Conservation (phyloP, 2,797 vertebrate genomes). For the Melanotaenia nigrans region DNA sequence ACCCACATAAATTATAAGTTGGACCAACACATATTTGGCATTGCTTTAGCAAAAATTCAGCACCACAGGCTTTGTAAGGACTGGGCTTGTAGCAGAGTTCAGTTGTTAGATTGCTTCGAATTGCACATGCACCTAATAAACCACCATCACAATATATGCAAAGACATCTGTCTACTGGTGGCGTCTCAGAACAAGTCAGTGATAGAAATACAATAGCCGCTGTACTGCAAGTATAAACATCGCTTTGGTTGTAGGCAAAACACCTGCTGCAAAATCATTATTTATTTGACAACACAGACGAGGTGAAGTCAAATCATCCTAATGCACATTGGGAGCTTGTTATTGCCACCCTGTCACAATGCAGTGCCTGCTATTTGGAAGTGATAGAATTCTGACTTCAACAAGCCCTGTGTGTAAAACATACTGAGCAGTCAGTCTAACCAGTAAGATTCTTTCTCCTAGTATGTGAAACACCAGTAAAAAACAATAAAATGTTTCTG, state of each 20-base stretch:
- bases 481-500: not conserved
- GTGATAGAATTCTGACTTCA: conserved; percentile 4
- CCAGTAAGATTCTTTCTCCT: conserved; percentile 41
- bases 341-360: not conserved
- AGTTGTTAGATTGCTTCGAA: conserved; percentile 5
- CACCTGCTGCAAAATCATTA: not conserved
- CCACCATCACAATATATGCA: not conserved
- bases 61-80: not conserved
- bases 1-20: not conserved
- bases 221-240: not conserved
- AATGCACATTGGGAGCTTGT: conserved; percentile 26
- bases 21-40: not conserved
- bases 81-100: not conserved
- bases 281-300: conserved; percentile 12
- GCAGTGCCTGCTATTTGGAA: conserved; percentile 15
- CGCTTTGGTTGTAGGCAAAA: conserved; percentile 7
- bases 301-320: conserved; percentile 15
- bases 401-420: not conserved
- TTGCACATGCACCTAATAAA: not conserved
- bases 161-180: not conserved
- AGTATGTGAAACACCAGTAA: not conserved
- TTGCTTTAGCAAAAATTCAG: conserved; percentile 7
- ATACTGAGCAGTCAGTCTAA: conserved; percentile 16
- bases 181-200: conserved; percentile 5
- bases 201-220: not conserved